Evolutionary conservation across 30 jellyfish, hydroid and myxozoan genomes (phyloP), one percentile per base, ranked within the genome.

Genomic region (Aurelia aurita complex sp. Pacific): DNA sequence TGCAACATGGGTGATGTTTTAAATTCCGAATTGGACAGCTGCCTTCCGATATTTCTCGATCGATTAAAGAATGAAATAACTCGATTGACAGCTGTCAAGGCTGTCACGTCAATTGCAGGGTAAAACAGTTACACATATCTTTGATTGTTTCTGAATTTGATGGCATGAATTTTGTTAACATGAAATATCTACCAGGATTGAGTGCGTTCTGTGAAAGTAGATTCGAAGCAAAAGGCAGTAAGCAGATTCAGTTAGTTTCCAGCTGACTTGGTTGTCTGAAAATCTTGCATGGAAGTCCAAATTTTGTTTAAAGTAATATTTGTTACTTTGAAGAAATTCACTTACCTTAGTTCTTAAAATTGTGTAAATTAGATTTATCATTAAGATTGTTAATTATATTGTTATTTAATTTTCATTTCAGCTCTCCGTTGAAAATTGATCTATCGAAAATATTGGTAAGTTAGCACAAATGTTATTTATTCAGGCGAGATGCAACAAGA

Each of bases 11-110:
- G 98, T 46, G 98, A 92, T 62, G 86, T 79, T 38, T 80, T 92
- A 19, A 54, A 78, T 51, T 67, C 92, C 7, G 91, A 92, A 52
- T 51, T 92, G 32, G 89, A 82, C 64, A 78, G 72, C 64, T 92
- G 98, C 62, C 85, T 92, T 12, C 98, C 98, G 18, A 92, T 92
- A 40, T 87, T 87, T 79, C 96, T 92, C 61, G 98, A 92, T 79
- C 97, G 98, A 16, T 87, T 92, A 34, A 69, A 79, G 64, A 92
- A 92, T 73, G 98, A 92, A 73, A 92, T 92, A 38, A 92, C 98
- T 4, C 77, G 98, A 76, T 75, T 92, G 80, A 92, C 98, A 69
- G 88, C 98, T 50, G 98, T 92, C 84, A 87, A 82, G 36, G 97
- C 98, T 3, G 54, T 92, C 32, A 87, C 91, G 72, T 18, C 69